These are phyloP conservation scores for Erpetoichthys calabaricus DNA, from an alignment of 2,797 vertebrate species.

Conservation along the genomic window DNA sequence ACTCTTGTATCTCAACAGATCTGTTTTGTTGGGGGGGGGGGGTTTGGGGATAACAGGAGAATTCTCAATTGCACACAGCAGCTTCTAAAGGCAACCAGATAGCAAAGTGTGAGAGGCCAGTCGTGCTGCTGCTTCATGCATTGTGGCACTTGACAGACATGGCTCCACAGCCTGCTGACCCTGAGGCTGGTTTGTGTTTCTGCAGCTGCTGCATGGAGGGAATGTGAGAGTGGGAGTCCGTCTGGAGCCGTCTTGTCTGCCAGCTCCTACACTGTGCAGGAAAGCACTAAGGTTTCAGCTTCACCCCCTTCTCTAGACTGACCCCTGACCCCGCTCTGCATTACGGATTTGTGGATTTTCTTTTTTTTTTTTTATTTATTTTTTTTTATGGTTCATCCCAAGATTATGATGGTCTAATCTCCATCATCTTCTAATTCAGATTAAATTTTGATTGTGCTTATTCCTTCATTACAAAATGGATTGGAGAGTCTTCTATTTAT, in stretches of 20 bases:
- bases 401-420: conserved; percentile 62
- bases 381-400: not conserved
- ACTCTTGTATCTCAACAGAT: no score
- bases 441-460: conserved; percentile 56
- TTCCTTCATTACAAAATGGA: conserved; percentile 37
- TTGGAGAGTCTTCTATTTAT: conserved; percentile 27
- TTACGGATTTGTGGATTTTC: not conserved
- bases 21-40: no score
- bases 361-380: not conserved
- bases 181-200: not conserved
- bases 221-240: conserved; percentile 6
- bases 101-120: no score
- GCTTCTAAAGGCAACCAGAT: no score
- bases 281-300: conserved; percentile 28
- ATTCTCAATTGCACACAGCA: no score
- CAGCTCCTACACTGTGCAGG: conserved; percentile 33
- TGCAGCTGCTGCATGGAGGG: not conserved
- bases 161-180: no score
- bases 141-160: no score
- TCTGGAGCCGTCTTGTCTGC: conserved; percentile 35
- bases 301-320: conserved; percentile 18
- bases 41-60: no score
- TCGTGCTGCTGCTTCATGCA: no score
- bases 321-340: conserved; percentile 25
- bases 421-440: conserved; percentile 60